Percentiles rank a stretch among this genome's conserved stretches.
Evolutionary conservation across 23 tunicate genomes (phyloP).

Genomic region (Corella eumyota): DNA sequence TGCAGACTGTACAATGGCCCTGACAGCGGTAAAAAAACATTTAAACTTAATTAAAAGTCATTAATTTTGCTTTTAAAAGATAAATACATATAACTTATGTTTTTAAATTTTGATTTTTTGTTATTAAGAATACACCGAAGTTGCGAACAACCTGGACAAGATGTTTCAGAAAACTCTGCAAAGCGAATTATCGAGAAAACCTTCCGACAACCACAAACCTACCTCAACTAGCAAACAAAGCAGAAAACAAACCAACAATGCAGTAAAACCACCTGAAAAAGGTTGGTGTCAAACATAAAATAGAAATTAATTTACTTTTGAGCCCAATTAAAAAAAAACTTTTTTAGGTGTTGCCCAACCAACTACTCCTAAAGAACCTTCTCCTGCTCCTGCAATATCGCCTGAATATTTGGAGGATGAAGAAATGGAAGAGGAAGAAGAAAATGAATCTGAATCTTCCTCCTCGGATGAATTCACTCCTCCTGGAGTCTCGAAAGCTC

Average conservation of each 20-base stretch:
- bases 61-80: background rate
- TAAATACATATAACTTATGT: background rate
- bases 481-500: conserved; percentile 39
- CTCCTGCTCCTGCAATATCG: background rate
- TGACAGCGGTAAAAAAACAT: conserved; percentile 38
- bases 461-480: conserved; percentile 76
- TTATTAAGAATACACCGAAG: conserved; percentile 73
- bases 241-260: background rate
- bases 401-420: conserved; percentile 19
- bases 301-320: no score
- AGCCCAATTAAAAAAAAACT: no score
- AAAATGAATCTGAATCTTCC: conserved; percentile 7
- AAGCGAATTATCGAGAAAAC: conserved; percentile 6
- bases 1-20: conserved; percentile 96
- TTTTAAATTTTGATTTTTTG: background rate
- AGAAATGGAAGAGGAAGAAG: conserved; percentile 19
- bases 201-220: no score
- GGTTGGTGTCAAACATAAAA: no score
- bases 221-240: conserved; percentile 1
- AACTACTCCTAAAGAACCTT: no score
- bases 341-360: no score
- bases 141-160: conserved; percentile 60
- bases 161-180: conserved; percentile 35
- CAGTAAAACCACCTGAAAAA: no score
- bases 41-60: background rate